Evolutionary conservation across 1,140 invertebrate genomes (phyloP).

Genomic region (Teleogryllus occipitalis): DNA sequence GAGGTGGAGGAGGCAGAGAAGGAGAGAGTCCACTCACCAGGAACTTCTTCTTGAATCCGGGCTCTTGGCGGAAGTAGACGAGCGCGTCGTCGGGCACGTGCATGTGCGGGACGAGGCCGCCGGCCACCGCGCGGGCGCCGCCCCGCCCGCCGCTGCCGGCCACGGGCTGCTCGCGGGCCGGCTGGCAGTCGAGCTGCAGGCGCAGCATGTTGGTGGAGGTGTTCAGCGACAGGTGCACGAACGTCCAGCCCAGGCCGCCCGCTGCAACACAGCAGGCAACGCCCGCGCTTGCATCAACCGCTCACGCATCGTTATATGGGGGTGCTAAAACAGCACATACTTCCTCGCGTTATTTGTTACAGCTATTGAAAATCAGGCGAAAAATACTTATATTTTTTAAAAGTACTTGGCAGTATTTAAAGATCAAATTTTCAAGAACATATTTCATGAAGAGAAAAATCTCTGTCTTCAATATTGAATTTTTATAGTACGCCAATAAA

Average conservation of each 20-base stretch:
- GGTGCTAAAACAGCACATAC: too few relatives aligned
- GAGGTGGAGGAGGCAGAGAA: too few relatives aligned
- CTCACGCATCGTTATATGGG: too few relatives aligned
- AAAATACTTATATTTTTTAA: too few relatives aligned
- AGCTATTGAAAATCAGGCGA: too few relatives aligned
- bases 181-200: slow-evolving; percentile 33
- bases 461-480: too few relatives aligned
- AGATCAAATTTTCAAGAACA: too few relatives aligned
- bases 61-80: slow-evolving; percentile 40
- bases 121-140: slow-evolving; percentile 32
- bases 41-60: slow-evolving; percentile 41
- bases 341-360: too few relatives aligned
- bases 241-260: slow-evolving; percentile 28
- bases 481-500: too few relatives aligned
- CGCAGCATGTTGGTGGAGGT: slow-evolving; percentile 29
- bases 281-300: neutral
- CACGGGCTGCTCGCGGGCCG: slow-evolving; percentile 30
- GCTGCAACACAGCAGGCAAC: neutral
- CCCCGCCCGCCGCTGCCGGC: slow-evolving; percentile 12
- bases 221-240: slow-evolving; percentile 32
- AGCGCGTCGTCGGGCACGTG: slow-evolving; percentile 36
- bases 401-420: too few relatives aligned
- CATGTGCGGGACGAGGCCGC: slow-evolving; percentile 15
- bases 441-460: too few relatives aligned
- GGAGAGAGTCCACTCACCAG: slow-evolving; percentile 32